Conservation (phyloP, 2,113 vertebrate genomes). For the Paramormyrops kingsleyae region DNA sequence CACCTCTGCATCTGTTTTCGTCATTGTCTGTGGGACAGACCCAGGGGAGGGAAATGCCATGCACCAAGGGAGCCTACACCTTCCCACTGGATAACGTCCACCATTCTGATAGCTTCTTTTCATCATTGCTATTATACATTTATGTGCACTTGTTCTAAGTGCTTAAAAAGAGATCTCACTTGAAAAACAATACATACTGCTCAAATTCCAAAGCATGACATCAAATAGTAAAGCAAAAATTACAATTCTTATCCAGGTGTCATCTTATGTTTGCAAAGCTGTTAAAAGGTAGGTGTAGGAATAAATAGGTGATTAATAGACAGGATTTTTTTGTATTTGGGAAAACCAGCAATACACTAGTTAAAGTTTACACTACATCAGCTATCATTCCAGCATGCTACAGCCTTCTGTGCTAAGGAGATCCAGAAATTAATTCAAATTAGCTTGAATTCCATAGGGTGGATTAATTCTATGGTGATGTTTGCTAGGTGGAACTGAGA, state of each 20-base stretch:
- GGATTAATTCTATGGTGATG: background rate
- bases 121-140: background rate
- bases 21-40: background rate
- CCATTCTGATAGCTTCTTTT: background rate
- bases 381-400: background rate
- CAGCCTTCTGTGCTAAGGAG: background rate
- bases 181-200: background rate
- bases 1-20: constrained; percentile 46
- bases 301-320: background rate
- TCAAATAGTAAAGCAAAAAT: background rate
- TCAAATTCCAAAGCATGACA: background rate
- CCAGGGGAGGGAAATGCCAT: background rate
- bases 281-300: background rate
- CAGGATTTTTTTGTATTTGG: background rate
- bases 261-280: background rate
- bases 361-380: background rate
- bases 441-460: background rate
- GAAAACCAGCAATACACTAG: background rate
- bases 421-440: background rate
- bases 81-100: background rate
- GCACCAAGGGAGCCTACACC: background rate
- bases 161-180: background rate
- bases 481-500: background rate
- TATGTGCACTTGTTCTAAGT: background rate
- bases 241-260: background rate